phyloP scores from a whole-genome alignment of 2,888 invertebrate species.

The Cheilosia grossa region DNA sequence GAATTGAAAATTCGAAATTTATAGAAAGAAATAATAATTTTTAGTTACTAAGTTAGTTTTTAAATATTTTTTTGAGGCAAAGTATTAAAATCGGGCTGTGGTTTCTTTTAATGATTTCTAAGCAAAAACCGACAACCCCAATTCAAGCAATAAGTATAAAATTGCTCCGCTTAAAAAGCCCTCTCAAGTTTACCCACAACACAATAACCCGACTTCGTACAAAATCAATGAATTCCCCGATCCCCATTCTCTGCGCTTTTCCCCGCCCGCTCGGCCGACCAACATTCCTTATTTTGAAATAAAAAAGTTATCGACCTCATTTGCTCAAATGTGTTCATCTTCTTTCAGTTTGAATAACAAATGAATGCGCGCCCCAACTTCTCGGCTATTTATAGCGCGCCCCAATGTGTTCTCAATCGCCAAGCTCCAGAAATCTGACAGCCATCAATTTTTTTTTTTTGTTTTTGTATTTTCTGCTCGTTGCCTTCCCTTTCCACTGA shows the following conservation, averaged over 20 bases:
- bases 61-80: no score
- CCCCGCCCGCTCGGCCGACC: background rate
- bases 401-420: slow-evolving; percentile 35
- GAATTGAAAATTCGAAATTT: no score
- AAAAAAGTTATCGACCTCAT: slow-evolving; percentile 61
- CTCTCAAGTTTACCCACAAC: background rate
- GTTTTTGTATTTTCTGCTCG: background rate
- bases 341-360: slow-evolving; percentile 19
- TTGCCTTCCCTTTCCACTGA: background rate
- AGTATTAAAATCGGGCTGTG: no score
- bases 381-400: slow-evolving; percentile 25
- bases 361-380: slow-evolving; percentile 32
- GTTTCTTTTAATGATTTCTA: no score
- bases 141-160: no score
- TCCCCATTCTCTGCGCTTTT: background rate
- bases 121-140: no score
- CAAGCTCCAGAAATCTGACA: slow-evolving; percentile 39
- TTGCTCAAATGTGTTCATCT: slow-evolving; percentile 41
- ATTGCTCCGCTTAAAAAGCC: no score
- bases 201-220: background rate
- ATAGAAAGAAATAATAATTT: no score
- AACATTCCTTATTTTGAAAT: slow-evolving; percentile 30
- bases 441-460: slow-evolving; percentile 14
- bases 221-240: slow-evolving; percentile 13
- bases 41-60: no score